These are phyloP conservation scores for Euphonia xanthogaster DNA, from an alignment of 2,797 vertebrate genomes.

Conservation along the genomic window DNA sequence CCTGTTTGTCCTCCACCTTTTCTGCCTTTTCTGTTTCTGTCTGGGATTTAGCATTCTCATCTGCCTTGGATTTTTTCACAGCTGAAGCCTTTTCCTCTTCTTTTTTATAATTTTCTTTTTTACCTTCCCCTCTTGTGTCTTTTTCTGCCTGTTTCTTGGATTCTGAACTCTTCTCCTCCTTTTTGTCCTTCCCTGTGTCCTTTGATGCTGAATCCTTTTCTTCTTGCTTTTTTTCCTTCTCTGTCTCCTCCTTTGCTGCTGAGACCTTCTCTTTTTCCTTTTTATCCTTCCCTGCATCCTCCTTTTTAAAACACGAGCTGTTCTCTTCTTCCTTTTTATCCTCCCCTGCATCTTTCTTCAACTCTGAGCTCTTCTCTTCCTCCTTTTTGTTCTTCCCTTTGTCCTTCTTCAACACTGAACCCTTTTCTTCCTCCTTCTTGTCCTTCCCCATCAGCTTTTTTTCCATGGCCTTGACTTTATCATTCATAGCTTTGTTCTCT, in stretches of 20 bases:
- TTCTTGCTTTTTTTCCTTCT: neutral
- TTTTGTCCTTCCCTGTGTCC: neutral
- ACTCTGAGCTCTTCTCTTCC: conserved; percentile 18
- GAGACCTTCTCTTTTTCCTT: conserved; percentile 55
- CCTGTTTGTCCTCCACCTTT: neutral
- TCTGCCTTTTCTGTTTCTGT: neutral
- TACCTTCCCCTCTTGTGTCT: neutral
- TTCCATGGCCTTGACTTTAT: conserved; percentile 73
- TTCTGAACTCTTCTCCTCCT: conserved; percentile 13
- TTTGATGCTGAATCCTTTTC: conserved; percentile 27
- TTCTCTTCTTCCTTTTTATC: conserved; percentile 59
- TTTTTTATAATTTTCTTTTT: conserved; percentile 18
- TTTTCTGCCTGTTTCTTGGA: conserved; percentile 31
- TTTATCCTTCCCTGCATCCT: conserved; percentile 43
- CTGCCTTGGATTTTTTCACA: neutral
- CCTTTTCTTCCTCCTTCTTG: conserved; percentile 57
- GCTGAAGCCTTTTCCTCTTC: neutral
- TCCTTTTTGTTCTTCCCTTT: neutral
- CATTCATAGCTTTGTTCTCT: conserved; percentile 74
- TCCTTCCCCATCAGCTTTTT: conserved; percentile 71
- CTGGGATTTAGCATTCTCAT: neutral
- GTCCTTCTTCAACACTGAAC: neutral
- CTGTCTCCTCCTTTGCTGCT: neutral
- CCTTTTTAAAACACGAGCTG: neutral
- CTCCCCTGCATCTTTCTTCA: neutral